Conservation (phyloP, 2,113 vertebrate genomes). For the Perca fluviatilis region DNA sequence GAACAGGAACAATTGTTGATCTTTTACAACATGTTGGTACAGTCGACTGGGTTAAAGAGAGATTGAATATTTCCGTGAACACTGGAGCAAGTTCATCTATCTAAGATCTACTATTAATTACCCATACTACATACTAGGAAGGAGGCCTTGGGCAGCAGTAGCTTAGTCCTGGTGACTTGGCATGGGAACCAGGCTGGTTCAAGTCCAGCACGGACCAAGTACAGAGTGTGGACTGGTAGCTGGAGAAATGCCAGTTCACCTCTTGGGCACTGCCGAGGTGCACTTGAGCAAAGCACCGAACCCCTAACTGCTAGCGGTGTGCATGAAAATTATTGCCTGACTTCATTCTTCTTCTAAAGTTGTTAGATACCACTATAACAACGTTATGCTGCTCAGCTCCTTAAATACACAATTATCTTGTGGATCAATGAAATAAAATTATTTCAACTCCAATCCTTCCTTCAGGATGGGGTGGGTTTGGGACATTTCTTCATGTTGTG, state of each 20-base stretch:
- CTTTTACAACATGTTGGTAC: no score
- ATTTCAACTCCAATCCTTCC: neutral
- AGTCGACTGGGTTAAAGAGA: no score
- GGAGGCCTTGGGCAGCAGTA: no score
- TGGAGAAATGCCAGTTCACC: neutral
- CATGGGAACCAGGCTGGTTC: neutral
- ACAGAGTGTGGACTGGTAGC: neutral
- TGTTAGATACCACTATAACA: neutral
- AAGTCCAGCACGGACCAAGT: neutral
- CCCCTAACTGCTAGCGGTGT: neutral
- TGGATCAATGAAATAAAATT: neutral
- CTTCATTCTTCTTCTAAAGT: neutral
- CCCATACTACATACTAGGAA: neutral
- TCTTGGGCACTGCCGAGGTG: neutral
- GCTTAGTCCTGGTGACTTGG: no score
- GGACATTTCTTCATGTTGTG: neutral
- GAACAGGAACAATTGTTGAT: no score
- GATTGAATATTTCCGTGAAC: no score
- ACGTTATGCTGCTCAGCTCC: neutral
- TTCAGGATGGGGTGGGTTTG: neutral
- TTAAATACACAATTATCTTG: constrained; percentile 3
- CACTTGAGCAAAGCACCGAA: neutral
- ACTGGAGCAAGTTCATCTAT: no score
- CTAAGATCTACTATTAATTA: no score
- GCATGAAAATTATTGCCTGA: neutral